Conservation (phyloP, 2,888 invertebrate species). For the Hedychridium roseum region DNA sequence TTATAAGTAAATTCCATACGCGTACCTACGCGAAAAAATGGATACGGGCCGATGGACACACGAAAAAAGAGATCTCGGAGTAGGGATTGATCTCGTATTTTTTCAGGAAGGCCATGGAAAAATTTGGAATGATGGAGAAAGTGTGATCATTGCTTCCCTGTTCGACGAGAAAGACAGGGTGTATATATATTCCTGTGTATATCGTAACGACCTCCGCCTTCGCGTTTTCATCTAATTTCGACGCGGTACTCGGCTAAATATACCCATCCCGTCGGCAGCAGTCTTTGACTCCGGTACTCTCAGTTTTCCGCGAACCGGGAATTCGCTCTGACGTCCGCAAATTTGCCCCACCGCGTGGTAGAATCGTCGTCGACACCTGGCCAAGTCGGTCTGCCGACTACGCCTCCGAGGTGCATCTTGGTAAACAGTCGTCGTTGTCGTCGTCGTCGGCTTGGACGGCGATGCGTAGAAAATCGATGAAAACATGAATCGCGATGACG, state of each 20-base stretch:
- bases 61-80: neutral
- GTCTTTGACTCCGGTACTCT: conserved; percentile 45
- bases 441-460: conserved; percentile 11
- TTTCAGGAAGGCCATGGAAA: conserved; percentile 9
- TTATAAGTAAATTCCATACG: conserved; percentile 7
- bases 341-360: too few species aligned
- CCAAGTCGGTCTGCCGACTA: conserved; percentile 3
- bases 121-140: neutral
- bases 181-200: too few species aligned
- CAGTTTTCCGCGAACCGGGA: conserved; percentile 21
- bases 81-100: too few species aligned
- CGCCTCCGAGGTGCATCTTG: neutral
- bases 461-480: neutral
- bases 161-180: conserved; percentile 5
- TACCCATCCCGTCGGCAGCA: conserved; percentile 54
- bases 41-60: neutral
- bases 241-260: conserved; percentile 53
- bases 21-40: neutral
- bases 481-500: neutral
- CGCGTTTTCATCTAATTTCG: conserved; percentile 58
- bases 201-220: conserved; percentile 57
- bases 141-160: neutral
- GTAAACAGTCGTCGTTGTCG: conserved; percentile 8
- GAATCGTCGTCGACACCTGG: too few species aligned
- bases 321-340: conserved; percentile 9